These are phyloP conservation scores for Drosophila pseudoananassae DNA, from an alignment of 1,140 invertebrate species.

Conservation along the genomic window DNA sequence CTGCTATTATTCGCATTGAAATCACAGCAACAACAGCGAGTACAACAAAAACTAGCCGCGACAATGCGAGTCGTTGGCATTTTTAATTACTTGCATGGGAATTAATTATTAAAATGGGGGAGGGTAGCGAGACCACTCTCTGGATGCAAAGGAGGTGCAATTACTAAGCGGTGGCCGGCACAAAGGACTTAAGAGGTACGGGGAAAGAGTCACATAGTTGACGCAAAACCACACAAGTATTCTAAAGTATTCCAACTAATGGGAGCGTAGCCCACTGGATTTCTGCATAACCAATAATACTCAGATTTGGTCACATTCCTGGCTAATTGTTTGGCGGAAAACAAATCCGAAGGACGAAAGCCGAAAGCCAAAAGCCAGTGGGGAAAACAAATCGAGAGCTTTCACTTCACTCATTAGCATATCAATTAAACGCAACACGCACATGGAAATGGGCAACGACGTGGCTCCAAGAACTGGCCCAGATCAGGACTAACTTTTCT, in stretches of 20 bases:
- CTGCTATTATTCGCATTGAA: conserved; percentile 59
- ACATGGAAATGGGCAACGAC: conserved; percentile 42
- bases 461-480: neutral
- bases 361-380: conserved; percentile 23
- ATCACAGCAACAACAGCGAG: conserved; percentile 31
- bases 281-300: neutral
- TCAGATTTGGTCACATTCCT: neutral
- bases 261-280: no score
- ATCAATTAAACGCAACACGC: conserved; percentile 70
- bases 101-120: conserved; percentile 66
- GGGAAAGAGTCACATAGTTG: neutral
- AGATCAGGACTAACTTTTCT: conserved; percentile 47
- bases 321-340: conserved; percentile 40
- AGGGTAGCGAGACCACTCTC: neutral
- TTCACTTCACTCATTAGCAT: conserved; percentile 67
- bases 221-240: neutral
- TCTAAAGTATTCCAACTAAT: no score
- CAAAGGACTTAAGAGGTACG: neutral
- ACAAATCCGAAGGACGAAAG: conserved; percentile 5
- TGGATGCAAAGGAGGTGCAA: conserved; percentile 7
- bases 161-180: conserved; percentile 5
- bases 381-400: conserved; percentile 55
- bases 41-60: conserved; percentile 48
- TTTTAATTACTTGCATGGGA: conserved; percentile 73
- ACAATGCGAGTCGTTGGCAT: conserved; percentile 72